Evolutionary conservation across 2,888 invertebrate species (phyloP).

Genomic region (Rosalia funebris): DNA sequence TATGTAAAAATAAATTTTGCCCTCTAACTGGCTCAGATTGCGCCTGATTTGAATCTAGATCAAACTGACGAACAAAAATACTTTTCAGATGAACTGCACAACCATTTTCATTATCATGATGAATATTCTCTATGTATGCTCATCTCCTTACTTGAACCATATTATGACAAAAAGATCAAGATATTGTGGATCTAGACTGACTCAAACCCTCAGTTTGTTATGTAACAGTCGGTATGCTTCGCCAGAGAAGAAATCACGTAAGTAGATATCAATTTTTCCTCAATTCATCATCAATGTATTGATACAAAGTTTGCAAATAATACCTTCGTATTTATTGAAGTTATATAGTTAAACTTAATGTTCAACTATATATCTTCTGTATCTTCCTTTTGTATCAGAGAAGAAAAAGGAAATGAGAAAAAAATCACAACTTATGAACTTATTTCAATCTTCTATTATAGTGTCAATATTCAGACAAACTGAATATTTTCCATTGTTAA

Average conservation of each 20-base stretch:
- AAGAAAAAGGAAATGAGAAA: too few relatives aligned
- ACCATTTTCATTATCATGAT: not conserved
- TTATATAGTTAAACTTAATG: too few relatives aligned
- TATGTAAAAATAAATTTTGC: too few relatives aligned
- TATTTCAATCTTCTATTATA: too few relatives aligned
- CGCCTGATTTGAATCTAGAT: too few relatives aligned
- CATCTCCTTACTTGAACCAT: not conserved
- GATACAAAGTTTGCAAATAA: not conserved
- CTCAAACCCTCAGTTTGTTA: not conserved
- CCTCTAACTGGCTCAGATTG: too few relatives aligned
- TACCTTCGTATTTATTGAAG: too few relatives aligned
- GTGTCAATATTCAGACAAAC: too few relatives aligned
- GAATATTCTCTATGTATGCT: constrained; percentile 3
- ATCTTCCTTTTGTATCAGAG: too few relatives aligned
- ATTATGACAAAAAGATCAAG: not conserved
- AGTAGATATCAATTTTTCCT: not conserved
- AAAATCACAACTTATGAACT: too few relatives aligned
- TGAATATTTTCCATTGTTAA: too few relatives aligned
- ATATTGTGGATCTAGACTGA: not conserved
- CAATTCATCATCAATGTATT: not conserved
- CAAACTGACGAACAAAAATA: not conserved
- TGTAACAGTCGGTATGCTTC: not conserved
- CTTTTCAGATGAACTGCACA: constrained; percentile 10
- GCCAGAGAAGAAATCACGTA: constrained; percentile 1
- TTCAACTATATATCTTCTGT: too few relatives aligned